Evolutionary conservation across 2,888 invertebrate species (phyloP).

Genomic region (Drosophila falleni): DNA sequence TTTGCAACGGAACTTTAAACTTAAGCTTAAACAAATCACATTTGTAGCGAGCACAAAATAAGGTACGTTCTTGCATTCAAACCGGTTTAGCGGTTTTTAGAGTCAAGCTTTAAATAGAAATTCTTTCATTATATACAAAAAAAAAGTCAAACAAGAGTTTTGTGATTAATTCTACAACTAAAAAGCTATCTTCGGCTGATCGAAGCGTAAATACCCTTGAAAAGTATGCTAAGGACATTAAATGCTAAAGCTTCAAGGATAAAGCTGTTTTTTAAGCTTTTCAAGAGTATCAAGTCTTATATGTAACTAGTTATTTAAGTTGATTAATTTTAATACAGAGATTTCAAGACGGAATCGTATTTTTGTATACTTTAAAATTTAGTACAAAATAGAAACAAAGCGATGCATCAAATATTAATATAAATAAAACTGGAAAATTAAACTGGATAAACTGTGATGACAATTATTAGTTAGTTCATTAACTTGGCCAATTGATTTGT

Average conservation of each 20-base stretch:
- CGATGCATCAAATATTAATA: constrained; percentile 12
- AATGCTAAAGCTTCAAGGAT: constrained; percentile 1
- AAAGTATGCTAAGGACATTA: not conserved
- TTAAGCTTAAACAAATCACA: constrained; percentile 67
- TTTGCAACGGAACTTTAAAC: constrained; percentile 49
- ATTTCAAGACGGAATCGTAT: constrained; percentile 45
- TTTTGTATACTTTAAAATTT: constrained; percentile 30
- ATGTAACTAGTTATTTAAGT: constrained; percentile 28
- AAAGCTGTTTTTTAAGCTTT: constrained; percentile 1
- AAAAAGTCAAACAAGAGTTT: constrained; percentile 11
- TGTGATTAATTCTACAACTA: constrained; percentile 29
- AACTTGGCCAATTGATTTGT: constrained; percentile 45
- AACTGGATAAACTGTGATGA: constrained; percentile 22
- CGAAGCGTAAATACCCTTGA: constrained; percentile 25
- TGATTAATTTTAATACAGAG: constrained; percentile 21
- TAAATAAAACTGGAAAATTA: constrained; percentile 1
- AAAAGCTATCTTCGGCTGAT: constrained; percentile 4
- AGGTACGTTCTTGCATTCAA: constrained; percentile 40
- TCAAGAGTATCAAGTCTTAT: constrained; percentile 24
- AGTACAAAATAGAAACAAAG: constrained; percentile 21
- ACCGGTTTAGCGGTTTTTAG: constrained; percentile 31
- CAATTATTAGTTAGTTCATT: constrained; percentile 25
- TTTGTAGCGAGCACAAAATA: constrained; percentile 50
- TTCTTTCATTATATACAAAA: constrained; percentile 31
- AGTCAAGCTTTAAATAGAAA: constrained; percentile 23